Conservation (phyloP, 2,113 vertebrate species). For the Melanerpes aurifrons region DNA sequence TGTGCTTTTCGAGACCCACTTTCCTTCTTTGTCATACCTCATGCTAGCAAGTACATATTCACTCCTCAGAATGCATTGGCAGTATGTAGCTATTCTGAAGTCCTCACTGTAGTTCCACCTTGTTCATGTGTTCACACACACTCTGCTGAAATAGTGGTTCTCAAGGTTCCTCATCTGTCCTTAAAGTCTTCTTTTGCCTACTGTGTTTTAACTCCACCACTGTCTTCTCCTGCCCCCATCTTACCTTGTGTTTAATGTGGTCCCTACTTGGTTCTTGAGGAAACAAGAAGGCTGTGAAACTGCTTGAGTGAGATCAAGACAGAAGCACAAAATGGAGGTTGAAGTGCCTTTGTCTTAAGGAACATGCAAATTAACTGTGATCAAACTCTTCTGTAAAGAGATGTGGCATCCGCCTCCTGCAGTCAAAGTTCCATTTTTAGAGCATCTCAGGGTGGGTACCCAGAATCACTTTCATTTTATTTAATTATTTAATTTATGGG, state of each 20-base stretch:
- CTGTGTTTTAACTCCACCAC: neutral
- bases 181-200: neutral
- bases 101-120: fast-evolving
- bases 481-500: neutral
- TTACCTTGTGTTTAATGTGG: neutral
- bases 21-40: constrained; percentile 38
- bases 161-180: neutral
- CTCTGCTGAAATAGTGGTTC: neutral
- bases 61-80: neutral
- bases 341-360: neutral
- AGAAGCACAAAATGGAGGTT: neutral
- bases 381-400: neutral
- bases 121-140: neutral
- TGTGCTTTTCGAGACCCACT: constrained; percentile 32
- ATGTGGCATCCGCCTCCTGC: neutral
- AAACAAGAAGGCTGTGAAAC: neutral
- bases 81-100: neutral
- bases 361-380: neutral
- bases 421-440: neutral
- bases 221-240: neutral
- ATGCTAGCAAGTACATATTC: neutral
- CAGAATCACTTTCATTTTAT: neutral
- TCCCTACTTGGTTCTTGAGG: neutral
- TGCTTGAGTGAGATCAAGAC: neutral
- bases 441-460: neutral